These are phyloP conservation scores for Atta texana DNA, from an alignment of 1,140 invertebrate species.

Conservation along the genomic window DNA sequence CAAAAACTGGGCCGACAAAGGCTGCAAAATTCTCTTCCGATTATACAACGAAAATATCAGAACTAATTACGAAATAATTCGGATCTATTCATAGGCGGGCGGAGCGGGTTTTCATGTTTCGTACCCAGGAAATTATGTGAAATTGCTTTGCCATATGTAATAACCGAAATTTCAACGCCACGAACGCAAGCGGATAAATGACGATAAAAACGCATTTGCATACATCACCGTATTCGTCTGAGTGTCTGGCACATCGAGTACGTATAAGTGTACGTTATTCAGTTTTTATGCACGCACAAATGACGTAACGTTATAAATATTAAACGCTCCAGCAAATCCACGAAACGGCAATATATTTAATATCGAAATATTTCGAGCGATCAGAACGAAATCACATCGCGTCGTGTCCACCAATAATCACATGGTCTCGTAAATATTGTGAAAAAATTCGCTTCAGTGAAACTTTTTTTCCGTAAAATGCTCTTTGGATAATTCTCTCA, in stretches of 20 bases:
- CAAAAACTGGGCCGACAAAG: conserved; percentile 48
- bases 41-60: conserved; percentile 33
- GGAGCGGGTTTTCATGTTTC: conserved; percentile 33
- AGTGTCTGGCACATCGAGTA: neutral
- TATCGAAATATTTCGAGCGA: conserved; percentile 53
- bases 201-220: conserved; percentile 54
- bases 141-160: conserved; percentile 47
- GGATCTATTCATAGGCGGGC: conserved; percentile 36
- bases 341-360: conserved; percentile 48
- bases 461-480: neutral
- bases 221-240: conserved; percentile 15
- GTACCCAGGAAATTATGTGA: conserved; percentile 32
- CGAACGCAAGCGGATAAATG: conserved; percentile 51
- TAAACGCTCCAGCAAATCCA: conserved; percentile 40
- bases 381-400: conserved; percentile 48
- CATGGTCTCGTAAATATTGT: neutral
- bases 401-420: conserved; percentile 24
- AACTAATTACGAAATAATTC: conserved; percentile 52
- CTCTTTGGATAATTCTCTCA: conserved; percentile 14
- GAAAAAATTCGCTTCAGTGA: conserved; percentile 26
- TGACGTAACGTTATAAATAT: conserved; percentile 56
- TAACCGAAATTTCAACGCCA: conserved; percentile 45
- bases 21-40: conserved; percentile 52
- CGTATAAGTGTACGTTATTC: conserved; percentile 49
- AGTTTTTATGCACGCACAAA: conserved; percentile 43